phyloP scores from a whole-genome alignment of 2,113 vertebrate genomes.

The Procavia capensis region DNA sequence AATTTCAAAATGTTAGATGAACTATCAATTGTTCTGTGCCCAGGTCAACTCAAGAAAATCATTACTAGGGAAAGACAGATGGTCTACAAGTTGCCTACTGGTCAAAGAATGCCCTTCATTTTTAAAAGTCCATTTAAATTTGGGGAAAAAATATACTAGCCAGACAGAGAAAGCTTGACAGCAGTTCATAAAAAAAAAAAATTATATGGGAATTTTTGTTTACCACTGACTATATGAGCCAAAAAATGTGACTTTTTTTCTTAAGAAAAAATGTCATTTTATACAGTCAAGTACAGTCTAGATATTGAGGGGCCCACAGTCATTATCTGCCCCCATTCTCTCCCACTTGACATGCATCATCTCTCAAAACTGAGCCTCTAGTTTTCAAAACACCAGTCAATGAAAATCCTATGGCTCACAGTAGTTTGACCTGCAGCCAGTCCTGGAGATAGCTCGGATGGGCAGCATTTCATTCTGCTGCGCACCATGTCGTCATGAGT shows the following conservation, averaged over 20 bases:
- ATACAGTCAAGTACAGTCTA: neutral
- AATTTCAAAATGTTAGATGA: neutral
- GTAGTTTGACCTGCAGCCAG: no score
- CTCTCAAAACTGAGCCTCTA: neutral
- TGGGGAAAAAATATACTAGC: neutral
- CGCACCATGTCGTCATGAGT: no score
- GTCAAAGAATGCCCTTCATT: constrained; percentile 2
- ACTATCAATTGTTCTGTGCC: neutral
- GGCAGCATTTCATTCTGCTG: no score
- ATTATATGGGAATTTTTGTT: neutral
- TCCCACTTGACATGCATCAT: neutral
- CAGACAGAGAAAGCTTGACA: neutral
- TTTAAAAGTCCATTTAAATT: neutral
- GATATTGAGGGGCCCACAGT: neutral
- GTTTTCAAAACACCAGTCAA: neutral
- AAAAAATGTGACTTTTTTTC: neutral
- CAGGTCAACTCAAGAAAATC: neutral
- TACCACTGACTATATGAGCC: neutral
- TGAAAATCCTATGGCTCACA: no score
- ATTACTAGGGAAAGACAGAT: neutral
- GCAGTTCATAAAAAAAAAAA: neutral
- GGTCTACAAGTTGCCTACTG: neutral
- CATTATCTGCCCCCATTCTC: neutral
- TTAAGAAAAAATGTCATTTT: neutral
- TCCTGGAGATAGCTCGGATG: no score